These are phyloP conservation scores for Fulica atra DNA, from an alignment of 2,113 vertebrate species.

Conservation along the genomic window DNA sequence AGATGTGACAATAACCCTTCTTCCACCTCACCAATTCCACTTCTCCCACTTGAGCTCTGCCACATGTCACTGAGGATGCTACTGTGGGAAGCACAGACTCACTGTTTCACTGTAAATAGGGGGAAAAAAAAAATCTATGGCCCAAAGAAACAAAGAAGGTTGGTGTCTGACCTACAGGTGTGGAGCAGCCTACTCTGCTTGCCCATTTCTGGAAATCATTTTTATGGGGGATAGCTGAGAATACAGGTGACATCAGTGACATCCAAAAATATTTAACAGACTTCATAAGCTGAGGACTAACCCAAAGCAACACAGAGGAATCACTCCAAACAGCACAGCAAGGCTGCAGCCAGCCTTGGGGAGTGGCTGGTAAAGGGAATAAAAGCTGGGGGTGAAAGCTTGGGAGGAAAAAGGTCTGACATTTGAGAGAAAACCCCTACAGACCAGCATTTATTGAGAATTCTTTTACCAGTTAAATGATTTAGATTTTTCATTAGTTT, in stretches of 20 bases:
- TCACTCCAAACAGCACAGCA: not conserved
- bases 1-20: not conserved
- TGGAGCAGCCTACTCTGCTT: not conserved
- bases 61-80: not conserved
- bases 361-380: not conserved
- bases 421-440: not conserved
- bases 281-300: not conserved
- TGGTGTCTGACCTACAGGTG: not conserved
- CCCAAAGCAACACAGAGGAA: not conserved
- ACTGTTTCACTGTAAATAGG: not conserved
- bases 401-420: not conserved
- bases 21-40: rapidly evolving
- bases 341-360: not conserved
- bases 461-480: not conserved
- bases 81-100: not conserved
- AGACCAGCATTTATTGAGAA: not conserved
- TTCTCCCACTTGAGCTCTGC: not conserved
- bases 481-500: not conserved
- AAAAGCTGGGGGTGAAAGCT: not conserved
- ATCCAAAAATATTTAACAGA: not conserved
- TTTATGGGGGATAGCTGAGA: not conserved
- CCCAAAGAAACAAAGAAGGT: not conserved
- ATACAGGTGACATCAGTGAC: rapidly evolving
- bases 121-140: not conserved
- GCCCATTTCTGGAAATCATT: not conserved